Base-by-base conservation (phyloP, 2,888 invertebrate species). In the Dryomyza anilis region DNA sequence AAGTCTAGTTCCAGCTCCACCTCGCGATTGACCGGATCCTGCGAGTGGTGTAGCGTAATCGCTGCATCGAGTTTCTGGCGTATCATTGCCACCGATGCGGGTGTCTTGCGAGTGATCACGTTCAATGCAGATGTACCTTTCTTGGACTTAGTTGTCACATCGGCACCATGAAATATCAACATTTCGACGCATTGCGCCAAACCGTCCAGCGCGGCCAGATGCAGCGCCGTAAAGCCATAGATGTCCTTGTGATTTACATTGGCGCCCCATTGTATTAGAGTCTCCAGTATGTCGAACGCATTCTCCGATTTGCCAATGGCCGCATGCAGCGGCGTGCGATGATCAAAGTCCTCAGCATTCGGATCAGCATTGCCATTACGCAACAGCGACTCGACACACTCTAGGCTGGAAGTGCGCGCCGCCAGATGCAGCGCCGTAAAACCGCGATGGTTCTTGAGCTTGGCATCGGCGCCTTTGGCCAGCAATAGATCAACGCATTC, bases 381-480 rank as follows among this genome's bases (percentile, higher is more conserved):
- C 25, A 94, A 79, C 48, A 94, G 84, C 2, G 90, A 86, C 73
- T 94, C 93, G 0, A 94, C 92, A 75, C 93, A 92, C 76, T 94
- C 94, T 61, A 91, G 84, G 53, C 92, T 91, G 62, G 94, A 90
- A 0, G 92, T 89, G 33, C 92, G 87, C 1, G 93, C 89, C 0
- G 95, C 95, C 71, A 95, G 83, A 81, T 96, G 96, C 27, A 96
- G 83, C 0, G 95, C 91, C 0, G 94, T 93, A 76, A 94, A 94
- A 10, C 92, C 92, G 60, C 94, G 86, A 76, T 90, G 89, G 77
- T 93, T 93, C 74, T 88, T 88, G 45, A 89, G 84, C 70, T 90
- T 89, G 0, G 91, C 89, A 75, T 92, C 90, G 0, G 94, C 94
- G 0, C 90, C 90, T 73, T 90, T 89, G 8, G 89, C 86, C 43